Percentiles rank a stretch among this genome's conserved stretches.
These are phyloP conservation scores for Sebastes cheni DNA, from an alignment of 2,797 vertebrate genomes.

Conservation along the genomic window DNA sequence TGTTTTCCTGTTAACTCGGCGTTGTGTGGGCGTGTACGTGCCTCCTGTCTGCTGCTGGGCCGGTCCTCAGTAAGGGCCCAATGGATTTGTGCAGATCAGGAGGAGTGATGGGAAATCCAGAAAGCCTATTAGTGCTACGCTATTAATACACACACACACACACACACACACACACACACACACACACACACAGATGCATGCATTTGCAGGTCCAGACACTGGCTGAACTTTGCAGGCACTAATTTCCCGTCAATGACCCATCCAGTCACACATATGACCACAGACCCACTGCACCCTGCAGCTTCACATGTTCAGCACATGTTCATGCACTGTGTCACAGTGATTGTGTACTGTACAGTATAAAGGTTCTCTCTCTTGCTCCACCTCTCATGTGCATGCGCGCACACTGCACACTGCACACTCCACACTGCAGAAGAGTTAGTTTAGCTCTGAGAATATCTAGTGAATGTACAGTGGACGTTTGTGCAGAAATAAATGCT, in stretches of 20 bases:
- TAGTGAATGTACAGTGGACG: no score
- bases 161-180: not conserved
- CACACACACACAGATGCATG: not conserved
- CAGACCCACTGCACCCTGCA: not conserved
- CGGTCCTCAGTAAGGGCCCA: slow-evolving; percentile 34
- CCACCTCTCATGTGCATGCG: no score
- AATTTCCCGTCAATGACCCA: not conserved
- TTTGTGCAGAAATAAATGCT: no score
- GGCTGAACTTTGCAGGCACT: not conserved
- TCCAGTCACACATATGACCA: not conserved
- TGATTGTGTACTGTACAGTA: not conserved
- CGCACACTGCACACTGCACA: no score
- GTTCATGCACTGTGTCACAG: not conserved
- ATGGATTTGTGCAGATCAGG: slow-evolving; percentile 77
- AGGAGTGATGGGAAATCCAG: slow-evolving; percentile 81
- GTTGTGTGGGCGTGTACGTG: not conserved
- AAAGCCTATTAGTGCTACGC: slow-evolving; percentile 81
- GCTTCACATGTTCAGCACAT: not conserved
- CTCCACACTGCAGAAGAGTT: no score
- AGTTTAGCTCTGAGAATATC: no score
- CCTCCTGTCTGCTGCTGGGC: not conserved
- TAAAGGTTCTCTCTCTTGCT: not conserved
- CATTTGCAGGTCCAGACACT: slow-evolving; percentile 14
- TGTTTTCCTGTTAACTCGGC: not conserved
- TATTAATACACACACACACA: slow-evolving; percentile 69